A percentile compares a stretch with the other conserved stretches of the same genome.
Conservation (phyloP, 1,140 invertebrate species). For the Rhynchophorus ferrugineus region DNA sequence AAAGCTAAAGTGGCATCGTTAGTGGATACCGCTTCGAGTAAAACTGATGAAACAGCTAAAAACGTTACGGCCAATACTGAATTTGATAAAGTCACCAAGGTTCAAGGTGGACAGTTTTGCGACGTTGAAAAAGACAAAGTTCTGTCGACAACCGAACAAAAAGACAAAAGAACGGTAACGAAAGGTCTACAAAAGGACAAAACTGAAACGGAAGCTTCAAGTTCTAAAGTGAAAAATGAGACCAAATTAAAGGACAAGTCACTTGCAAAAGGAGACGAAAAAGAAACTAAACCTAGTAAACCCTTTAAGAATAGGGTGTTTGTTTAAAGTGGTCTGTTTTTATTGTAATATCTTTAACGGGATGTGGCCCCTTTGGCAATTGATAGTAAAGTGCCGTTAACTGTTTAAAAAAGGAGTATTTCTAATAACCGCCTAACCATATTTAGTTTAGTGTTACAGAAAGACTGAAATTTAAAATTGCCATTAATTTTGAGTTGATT, state of each 20-base stretch:
- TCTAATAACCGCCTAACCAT: no score
- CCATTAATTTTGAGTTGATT: not conserved
- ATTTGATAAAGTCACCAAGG: not conserved
- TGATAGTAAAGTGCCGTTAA: not conserved
- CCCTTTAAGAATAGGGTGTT: no score
- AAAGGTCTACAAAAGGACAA: not conserved
- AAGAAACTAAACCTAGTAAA: slow-evolving; percentile 10
- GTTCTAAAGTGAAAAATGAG: not conserved
- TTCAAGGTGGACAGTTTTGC: not conserved
- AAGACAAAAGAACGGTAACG: not conserved
- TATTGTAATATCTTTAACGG: not conserved
- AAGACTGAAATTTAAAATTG: not conserved
- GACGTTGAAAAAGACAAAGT: slow-evolving; percentile 5
- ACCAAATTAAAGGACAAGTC: not conserved
- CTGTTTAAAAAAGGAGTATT: no score
- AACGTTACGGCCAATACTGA: no score
- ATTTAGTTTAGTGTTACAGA: no score
- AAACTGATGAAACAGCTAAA: not conserved
- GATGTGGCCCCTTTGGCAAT: not conserved
- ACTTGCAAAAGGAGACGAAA: slow-evolving; percentile 11
- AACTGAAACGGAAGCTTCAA: not conserved
- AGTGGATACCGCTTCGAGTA: not conserved
- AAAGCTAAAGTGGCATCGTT: not conserved
- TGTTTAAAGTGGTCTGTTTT: not conserved
- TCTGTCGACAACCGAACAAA: slow-evolving; percentile 1